phyloP scores from a whole-genome alignment of 2,888 invertebrate genomes.

The Amiota communis region DNA sequence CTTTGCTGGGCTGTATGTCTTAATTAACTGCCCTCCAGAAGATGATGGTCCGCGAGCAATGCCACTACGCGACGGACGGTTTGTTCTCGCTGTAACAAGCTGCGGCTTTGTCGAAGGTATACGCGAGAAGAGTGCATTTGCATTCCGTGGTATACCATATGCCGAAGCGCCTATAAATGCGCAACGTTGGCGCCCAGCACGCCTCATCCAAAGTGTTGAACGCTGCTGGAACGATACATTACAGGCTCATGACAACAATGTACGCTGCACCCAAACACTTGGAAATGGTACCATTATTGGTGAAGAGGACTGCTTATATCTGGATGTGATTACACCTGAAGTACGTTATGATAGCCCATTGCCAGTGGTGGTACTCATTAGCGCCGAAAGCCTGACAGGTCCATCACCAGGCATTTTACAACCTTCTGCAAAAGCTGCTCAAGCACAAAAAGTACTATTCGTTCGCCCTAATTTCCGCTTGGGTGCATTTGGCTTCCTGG shows the following conservation, averaged over 20 bases:
- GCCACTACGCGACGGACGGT: constrained; percentile 83
- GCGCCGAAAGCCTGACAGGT: constrained; percentile 84
- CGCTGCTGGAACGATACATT: constrained; percentile 87
- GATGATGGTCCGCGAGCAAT: constrained; percentile 76
- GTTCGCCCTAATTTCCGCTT: constrained; percentile 90
- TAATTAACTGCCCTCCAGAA: background rate
- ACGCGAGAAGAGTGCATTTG: constrained; percentile 84
- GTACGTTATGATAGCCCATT: constrained; percentile 85
- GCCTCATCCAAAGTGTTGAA: constrained; percentile 79
- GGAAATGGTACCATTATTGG: constrained; percentile 80
- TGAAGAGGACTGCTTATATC: constrained; percentile 85
- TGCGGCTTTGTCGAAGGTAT: constrained; percentile 87
- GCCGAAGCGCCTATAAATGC: constrained; percentile 82
- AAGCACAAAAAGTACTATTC: constrained; percentile 85
- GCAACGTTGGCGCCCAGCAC: constrained; percentile 81
- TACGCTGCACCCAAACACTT: constrained; percentile 81
- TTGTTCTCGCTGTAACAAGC: constrained; percentile 81
- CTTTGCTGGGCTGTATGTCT: constrained; percentile 55
- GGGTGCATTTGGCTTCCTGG: constrained; percentile 86
- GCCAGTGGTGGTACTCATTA: constrained; percentile 88
- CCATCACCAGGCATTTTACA: constrained; percentile 82
- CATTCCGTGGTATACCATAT: constrained; percentile 88
- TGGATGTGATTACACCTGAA: constrained; percentile 88
- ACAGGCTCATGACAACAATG: constrained; percentile 79
- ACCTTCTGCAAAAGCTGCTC: constrained; percentile 84